Evolutionary conservation across 2,888 invertebrate species (phyloP), one percentile per base, ranked within the genome.

Genomic region (Campoletis raptor): DNA sequence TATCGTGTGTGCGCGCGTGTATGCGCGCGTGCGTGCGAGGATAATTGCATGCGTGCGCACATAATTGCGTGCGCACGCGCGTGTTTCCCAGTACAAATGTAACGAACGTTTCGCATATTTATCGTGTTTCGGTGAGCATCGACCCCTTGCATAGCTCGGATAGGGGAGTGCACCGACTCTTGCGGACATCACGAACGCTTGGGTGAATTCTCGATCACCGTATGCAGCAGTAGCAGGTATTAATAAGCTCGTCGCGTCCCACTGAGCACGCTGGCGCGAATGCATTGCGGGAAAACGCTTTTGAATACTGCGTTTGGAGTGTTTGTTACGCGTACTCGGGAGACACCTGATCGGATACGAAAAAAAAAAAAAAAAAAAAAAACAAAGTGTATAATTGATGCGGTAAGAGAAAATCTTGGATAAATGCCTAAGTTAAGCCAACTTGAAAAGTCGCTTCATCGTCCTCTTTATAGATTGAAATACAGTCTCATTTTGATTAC

Each of bases 241-340:
- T 88, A 86, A 88, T 82, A 86, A 83, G 80, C 85, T 69, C 85
- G 85, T 76, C 81, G 79, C 86, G 79, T 82, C 48, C 81, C 69
- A 36, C 10, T 64, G 61, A 69, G 87, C 79, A 78, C 81, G 74
- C 67, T 61, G 72, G 79, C 64, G 64, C 80, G 73, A 80, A 74
- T 72, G 61, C 81, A 79, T 57, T 73, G 36, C 67, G 77, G 70
- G 83, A 74, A 78, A 85, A 61, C 81, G 64, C 76, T 73, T 81
- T 81, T 73, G 21, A n/a, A 37, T 42, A 48, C 15, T 77, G 57
- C 24, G 40, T 70, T 48, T 64, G 57, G 37, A 52, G 48, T 76
- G 74, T 79, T 82, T 78, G 81, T 72, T 74, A 82, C 78, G 69
- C 48, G 66, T 36, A 67, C 67, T 61, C 48, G 21, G 18, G 40